Conservation (phyloP, 92 coral and sea anemone species). For the Parazoanthus darwini region DNA sequence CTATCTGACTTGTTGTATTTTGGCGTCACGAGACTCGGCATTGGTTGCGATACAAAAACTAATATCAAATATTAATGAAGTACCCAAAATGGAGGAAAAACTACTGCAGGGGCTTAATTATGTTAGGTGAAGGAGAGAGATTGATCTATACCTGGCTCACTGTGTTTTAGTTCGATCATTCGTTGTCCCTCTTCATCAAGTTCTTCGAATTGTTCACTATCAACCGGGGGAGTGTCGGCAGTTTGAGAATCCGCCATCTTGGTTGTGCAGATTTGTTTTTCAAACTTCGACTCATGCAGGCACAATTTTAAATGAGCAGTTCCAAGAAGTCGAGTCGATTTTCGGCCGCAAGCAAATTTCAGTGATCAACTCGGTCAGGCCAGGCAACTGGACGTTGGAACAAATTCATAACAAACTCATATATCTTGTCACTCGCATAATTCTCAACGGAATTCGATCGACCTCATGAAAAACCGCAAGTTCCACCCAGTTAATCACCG, state of each 20-base stretch:
- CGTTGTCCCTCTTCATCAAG: conserved; percentile 67
- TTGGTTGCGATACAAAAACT: conserved; percentile 40
- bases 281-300: neutral
- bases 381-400: neutral
- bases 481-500: conserved; percentile 9
- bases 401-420: neutral
- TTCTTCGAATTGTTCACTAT: conserved; percentile 46
- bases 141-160: conserved; percentile 70
- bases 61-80: conserved; percentile 46
- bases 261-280: conserved; percentile 5
- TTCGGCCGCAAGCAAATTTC: conserved; percentile 37
- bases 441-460: neutral
- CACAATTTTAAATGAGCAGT: conserved; percentile 40
- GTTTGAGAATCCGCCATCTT: conserved; percentile 78
- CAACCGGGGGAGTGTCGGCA: conserved; percentile 33
- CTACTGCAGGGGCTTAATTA: conserved; percentile 17
- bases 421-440: neutral
- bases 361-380: conserved; percentile 1
- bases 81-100: conserved; percentile 16
- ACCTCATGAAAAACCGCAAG: neutral
- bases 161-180: conserved; percentile 83
- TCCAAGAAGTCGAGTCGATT: conserved; percentile 25
- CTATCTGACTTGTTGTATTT: conserved; percentile 34
- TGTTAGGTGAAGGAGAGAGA: neutral
- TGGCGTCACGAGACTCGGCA: conserved; percentile 37